A percentile compares a stretch with the other conserved stretches of the same genome.
Evolutionary conservation across 2,888 invertebrate genomes (phyloP).

Genomic region (Chelonus formosanus): DNA sequence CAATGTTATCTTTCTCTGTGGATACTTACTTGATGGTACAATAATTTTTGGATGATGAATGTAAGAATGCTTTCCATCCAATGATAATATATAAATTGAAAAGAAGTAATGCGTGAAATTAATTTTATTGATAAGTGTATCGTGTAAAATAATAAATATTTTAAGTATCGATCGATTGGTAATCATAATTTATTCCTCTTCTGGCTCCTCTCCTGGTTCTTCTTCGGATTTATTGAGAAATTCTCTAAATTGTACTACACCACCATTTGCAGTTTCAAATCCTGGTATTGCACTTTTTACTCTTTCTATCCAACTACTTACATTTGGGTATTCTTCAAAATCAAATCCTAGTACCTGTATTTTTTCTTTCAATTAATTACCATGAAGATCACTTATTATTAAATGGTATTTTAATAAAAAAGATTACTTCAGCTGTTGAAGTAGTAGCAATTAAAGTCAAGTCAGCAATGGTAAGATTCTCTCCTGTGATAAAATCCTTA

Average conservation of each 20-base stretch:
- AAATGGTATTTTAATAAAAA: not conserved
- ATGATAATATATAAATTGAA: too few species aligned
- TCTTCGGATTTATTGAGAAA: conserved; percentile 29
- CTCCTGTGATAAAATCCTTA: conserved; percentile 56
- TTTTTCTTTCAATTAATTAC: conserved; percentile 28
- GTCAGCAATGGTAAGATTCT: conserved; percentile 59
- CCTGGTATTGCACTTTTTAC: conserved; percentile 71
- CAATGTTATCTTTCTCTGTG: too few species aligned
- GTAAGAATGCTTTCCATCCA: too few species aligned
- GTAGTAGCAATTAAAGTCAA: conserved; percentile 51
- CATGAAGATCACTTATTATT: not conserved
- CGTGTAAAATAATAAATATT: conserved; percentile 7
- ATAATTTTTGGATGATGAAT: too few species aligned
- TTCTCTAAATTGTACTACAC: conserved; percentile 49
- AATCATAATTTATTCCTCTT: conserved; percentile 20
- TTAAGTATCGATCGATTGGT: too few species aligned
- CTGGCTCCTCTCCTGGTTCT: conserved; percentile 16
- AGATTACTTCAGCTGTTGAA: conserved; percentile 52
- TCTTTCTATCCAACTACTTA: conserved; percentile 73
- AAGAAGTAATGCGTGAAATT: too few species aligned
- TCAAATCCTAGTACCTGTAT: conserved; percentile 54
- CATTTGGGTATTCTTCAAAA: conserved; percentile 71
- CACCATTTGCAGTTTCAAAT: conserved; percentile 66
- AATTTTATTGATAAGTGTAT: not conserved
- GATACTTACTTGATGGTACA: too few species aligned